Conservation (phyloP, 2,113 vertebrate species). For the Amia ocellicauda region DNA sequence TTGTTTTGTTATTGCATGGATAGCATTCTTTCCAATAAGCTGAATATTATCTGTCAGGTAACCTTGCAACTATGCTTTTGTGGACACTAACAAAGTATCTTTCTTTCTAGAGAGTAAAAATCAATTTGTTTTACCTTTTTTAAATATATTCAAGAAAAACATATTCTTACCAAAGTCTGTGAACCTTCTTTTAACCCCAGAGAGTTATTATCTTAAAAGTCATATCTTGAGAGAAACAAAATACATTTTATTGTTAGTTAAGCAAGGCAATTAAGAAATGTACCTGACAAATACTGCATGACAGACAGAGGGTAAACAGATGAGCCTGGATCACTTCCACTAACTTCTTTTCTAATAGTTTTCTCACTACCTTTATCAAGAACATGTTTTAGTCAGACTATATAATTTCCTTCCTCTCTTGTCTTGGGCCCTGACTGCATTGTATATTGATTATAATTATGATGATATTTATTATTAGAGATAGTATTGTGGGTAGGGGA, state of each 20-base stretch:
- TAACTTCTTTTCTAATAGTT: too few species aligned
- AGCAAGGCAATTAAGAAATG: neutral
- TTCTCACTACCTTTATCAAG: too few species aligned
- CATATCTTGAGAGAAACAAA: slow-evolving; percentile 2
- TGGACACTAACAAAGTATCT: neutral
- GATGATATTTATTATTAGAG: too few species aligned
- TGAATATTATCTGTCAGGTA: slow-evolving; percentile 1
- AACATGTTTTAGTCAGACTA: too few species aligned
- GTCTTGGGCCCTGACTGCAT: too few species aligned
- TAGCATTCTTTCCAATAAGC: neutral
- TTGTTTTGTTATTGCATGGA: neutral
- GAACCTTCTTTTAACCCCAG: neutral
- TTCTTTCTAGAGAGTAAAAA: neutral
- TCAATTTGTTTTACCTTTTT: slow-evolving; percentile 3
- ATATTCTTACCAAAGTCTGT: neutral
- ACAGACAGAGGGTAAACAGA: neutral
- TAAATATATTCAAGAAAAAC: neutral
- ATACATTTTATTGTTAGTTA: neutral
- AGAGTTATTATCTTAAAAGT: neutral
- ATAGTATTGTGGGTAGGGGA: too few species aligned
- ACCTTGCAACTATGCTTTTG: neutral
- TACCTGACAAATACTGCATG: neutral
- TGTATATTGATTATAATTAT: too few species aligned
- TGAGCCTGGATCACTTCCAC: neutral
- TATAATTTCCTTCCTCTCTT: too few species aligned